phyloP scores from a whole-genome alignment of 2,113 vertebrate genomes.

The Azemiops feae region DNA sequence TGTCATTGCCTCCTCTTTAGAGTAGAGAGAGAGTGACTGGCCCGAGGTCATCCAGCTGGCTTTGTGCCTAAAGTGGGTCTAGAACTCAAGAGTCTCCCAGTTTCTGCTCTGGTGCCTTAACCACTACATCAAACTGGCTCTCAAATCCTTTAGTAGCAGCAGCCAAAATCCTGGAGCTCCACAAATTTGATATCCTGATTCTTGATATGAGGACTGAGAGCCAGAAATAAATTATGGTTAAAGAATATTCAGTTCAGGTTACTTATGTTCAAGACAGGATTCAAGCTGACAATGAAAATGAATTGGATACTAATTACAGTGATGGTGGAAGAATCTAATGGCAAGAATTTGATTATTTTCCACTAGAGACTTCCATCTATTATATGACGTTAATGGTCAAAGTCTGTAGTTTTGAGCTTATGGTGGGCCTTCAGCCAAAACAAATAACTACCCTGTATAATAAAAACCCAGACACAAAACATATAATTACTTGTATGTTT shows the following conservation, averaged over 20 bases:
- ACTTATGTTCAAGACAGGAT: background rate
- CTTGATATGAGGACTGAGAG: background rate
- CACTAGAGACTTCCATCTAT: background rate
- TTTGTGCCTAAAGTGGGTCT: background rate
- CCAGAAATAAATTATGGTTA: background rate
- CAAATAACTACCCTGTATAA: conserved; percentile 6
- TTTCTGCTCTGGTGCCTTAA: background rate
- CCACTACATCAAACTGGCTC: background rate
- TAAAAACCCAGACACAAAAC: conserved; percentile 15
- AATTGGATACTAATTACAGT: background rate
- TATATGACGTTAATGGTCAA: background rate
- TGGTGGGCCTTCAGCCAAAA: conserved; percentile 16
- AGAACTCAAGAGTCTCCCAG: background rate
- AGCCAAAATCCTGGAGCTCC: background rate
- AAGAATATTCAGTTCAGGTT: background rate
- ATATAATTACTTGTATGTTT: conserved; percentile 15
- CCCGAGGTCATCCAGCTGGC: background rate
- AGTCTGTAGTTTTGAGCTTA: background rate
- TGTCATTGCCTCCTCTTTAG: background rate
- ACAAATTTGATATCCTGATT: background rate
- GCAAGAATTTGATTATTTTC: background rate
- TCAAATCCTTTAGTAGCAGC: background rate
- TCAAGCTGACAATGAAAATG: background rate
- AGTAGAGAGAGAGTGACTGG: background rate
- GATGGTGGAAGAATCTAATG: background rate